Conservation (phyloP, 1,140 invertebrate genomes). For the Lethocerus indicus region DNA sequence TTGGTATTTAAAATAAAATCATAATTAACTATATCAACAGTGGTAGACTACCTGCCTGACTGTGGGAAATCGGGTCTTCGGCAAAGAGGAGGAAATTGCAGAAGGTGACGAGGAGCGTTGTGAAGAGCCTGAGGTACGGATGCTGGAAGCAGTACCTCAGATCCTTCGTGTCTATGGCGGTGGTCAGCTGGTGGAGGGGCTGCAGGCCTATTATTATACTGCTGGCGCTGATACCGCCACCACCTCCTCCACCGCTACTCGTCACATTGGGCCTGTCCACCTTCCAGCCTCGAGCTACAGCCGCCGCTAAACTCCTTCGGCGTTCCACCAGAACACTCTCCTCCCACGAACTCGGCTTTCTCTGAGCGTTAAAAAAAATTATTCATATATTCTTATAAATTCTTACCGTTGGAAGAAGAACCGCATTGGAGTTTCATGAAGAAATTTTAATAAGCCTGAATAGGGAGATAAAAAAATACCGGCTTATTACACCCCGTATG, state of each 20-base stretch:
- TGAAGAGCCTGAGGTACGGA: constrained; percentile 31
- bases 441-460: no score
- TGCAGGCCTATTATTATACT: no score
- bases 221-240: constrained; percentile 20
- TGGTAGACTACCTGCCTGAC: constrained; percentile 19
- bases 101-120: constrained; percentile 35
- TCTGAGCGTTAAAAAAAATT: no score
- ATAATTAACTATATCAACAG: not conserved
- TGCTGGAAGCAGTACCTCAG: constrained; percentile 36
- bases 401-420: no score
- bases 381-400: no score
- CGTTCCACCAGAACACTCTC: constrained; percentile 17
- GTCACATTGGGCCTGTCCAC: constrained; percentile 11
- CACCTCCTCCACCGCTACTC: constrained; percentile 17
- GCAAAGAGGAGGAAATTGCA: constrained; percentile 39
- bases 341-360: constrained; percentile 18
- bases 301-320: constrained; percentile 14
- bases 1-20: not conserved
- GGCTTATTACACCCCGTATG: no score
- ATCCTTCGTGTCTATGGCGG: constrained; percentile 27
- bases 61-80: constrained; percentile 38
- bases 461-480: no score
- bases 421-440: no score
- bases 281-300: constrained; percentile 2
- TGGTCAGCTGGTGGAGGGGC: not conserved